These are phyloP conservation scores for Heliocidaris tuberculata DNA, from an alignment of 35 echinoderm and acorn worm species.

Conservation along the genomic window DNA sequence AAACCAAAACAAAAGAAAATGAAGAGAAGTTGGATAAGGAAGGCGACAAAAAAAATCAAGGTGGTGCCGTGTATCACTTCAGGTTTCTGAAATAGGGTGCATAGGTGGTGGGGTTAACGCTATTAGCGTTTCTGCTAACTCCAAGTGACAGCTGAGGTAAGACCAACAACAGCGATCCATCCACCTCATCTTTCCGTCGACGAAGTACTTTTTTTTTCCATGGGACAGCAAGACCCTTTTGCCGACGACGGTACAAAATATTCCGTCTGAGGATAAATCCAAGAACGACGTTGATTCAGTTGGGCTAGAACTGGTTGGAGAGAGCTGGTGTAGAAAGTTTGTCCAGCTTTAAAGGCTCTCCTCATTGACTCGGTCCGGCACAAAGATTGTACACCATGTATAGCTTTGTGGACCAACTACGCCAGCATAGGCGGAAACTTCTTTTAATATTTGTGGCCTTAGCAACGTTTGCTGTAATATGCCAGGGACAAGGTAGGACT, in stretches of 20 bases:
- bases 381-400: constrained; percentile 54
- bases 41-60: not conserved
- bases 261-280: not conserved
- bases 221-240: not conserved
- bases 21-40: not conserved
- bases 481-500: constrained; percentile 34
- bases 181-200: constrained; percentile 23
- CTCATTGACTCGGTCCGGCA: constrained; percentile 34
- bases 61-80: not conserved
- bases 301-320: constrained; percentile 15
- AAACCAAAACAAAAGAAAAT: not conserved
- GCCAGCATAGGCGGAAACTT: constrained; percentile 46
- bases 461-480: constrained; percentile 21
- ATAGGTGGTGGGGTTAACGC: not conserved
- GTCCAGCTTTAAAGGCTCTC: constrained; percentile 38
- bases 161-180: not conserved
- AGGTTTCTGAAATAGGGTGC: not conserved
- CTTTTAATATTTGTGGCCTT: not conserved
- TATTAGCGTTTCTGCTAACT: not conserved
- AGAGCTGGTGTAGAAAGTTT: constrained; percentile 8
- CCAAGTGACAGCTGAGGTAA: not conserved
- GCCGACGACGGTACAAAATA: not conserved
- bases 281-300: constrained; percentile 10
- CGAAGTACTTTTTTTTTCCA: not conserved
- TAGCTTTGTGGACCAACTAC: constrained; percentile 48